Evolutionary conservation across 1,140 invertebrate species (phyloP).

Genomic region (Leptestheria dahalacensis): DNA sequence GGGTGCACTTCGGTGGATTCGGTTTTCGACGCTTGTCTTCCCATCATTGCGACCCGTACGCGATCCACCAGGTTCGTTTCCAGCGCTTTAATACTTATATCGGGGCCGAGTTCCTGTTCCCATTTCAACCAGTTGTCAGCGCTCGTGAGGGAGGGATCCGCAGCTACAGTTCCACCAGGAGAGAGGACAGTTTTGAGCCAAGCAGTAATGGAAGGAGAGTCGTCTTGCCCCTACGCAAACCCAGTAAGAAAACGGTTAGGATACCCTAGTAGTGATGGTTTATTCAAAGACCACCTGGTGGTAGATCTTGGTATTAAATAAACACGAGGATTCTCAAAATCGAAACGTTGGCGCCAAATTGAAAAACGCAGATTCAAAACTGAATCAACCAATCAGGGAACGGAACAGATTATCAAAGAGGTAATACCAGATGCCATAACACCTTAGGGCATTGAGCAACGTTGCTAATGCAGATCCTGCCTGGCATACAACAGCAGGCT

Average conservation of each 20-base stretch:
- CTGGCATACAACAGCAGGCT: not conserved
- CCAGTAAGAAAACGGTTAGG: too few relatives aligned
- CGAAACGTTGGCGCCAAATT: too few relatives aligned
- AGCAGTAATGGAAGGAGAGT: conserved; percentile 28
- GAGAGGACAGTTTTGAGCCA: conserved; percentile 47
- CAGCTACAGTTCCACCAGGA: conserved; percentile 50
- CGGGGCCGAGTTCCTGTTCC: conserved; percentile 7
- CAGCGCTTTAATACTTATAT: conserved; percentile 42
- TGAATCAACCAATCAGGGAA: too few relatives aligned
- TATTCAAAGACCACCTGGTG: too few relatives aligned
- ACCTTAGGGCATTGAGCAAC: too few relatives aligned
- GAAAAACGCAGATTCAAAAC: too few relatives aligned
- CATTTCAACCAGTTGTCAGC: conserved; percentile 10
- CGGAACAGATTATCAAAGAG: too few relatives aligned
- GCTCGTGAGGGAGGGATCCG: conserved; percentile 46
- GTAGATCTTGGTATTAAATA: too few relatives aligned
- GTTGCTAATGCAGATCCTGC: not conserved
- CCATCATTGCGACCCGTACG: conserved; percentile 49
- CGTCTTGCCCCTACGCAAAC: too few relatives aligned
- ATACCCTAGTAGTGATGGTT: too few relatives aligned
- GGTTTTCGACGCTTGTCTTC: conserved; percentile 34
- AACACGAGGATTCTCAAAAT: too few relatives aligned
- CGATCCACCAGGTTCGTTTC: conserved; percentile 60
- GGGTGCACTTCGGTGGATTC: conserved; percentile 35
- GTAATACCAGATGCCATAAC: too few relatives aligned